phyloP scores from a whole-genome alignment of 2,113 vertebrate genomes.

The Chrysemys picta region DNA sequence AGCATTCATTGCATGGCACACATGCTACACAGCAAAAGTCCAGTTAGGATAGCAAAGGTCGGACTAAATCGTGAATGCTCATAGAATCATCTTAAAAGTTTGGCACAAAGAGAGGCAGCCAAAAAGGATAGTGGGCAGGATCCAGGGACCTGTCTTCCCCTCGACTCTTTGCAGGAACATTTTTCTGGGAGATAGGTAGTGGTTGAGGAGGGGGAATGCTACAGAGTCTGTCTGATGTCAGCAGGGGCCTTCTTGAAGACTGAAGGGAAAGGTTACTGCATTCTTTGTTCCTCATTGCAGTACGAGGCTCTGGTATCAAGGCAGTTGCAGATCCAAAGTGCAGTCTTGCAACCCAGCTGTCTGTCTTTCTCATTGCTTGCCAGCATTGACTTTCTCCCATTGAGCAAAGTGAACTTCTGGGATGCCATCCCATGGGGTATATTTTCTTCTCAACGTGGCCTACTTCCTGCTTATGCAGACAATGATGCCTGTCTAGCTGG shows the following conservation, averaged over 20 bases:
- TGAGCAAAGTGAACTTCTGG: neutral
- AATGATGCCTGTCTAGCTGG: neutral
- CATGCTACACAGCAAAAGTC: neutral
- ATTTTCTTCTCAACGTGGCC: neutral
- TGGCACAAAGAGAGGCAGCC: neutral
- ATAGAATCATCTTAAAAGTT: neutral
- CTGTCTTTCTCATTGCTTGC: neutral
- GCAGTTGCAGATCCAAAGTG: neutral
- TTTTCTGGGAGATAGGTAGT: neutral
- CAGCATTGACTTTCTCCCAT: neutral
- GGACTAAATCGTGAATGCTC: neutral
- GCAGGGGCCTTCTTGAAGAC: neutral
- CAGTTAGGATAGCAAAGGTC: neutral
- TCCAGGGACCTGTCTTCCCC: neutral
- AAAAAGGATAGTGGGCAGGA: neutral
- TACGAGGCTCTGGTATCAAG: neutral
- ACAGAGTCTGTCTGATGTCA: neutral
- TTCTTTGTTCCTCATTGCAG: neutral
- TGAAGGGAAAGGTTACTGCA: neutral
- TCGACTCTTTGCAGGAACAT: neutral
- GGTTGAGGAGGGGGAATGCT: neutral
- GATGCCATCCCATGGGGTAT: neutral
- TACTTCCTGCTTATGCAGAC: neutral
- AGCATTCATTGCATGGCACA: constrained; percentile 1
- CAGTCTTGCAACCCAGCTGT: neutral